A percentile compares a stretch with the other conserved stretches of the same genome.
Evolutionary conservation across 1,140 invertebrate species (phyloP).

Genomic region (Calliopsis andreniformis): DNA sequence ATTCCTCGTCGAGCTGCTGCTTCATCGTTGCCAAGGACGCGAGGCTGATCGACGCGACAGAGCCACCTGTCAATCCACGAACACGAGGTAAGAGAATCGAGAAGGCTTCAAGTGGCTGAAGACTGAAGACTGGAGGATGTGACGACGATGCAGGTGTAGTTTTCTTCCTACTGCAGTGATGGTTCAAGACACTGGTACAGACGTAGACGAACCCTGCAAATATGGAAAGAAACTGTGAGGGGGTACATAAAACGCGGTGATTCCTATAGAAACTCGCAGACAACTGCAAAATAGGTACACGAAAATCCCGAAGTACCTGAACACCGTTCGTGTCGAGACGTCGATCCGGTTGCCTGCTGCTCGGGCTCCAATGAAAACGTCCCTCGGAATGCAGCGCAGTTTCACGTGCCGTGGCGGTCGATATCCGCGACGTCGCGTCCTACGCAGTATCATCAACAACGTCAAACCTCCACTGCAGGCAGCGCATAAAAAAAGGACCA

Average conservation of each 20-base stretch:
- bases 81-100: no score
- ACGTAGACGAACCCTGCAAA: neutral
- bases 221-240: no score
- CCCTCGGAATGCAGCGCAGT: constrained; percentile 45
- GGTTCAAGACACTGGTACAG: neutral
- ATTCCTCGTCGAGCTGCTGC: constrained; percentile 75
- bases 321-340: constrained; percentile 62
- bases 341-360: constrained; percentile 75
- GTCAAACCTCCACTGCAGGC: neutral
- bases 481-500: neutral
- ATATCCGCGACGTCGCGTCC: constrained; percentile 29
- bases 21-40: constrained; percentile 22
- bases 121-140: no score
- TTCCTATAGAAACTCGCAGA: no score
- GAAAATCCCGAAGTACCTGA: constrained; percentile 14
- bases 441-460: neutral
- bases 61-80: no score
- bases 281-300: neutral
- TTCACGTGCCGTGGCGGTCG: constrained; percentile 52
- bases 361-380: constrained; percentile 55
- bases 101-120: no score
- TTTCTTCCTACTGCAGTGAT: no score
- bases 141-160: no score
- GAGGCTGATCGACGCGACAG: no score
- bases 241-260: no score